Evolutionary conservation across 2,113 vertebrate genomes (phyloP).

Genomic region (Chamaea fasciata): DNA sequence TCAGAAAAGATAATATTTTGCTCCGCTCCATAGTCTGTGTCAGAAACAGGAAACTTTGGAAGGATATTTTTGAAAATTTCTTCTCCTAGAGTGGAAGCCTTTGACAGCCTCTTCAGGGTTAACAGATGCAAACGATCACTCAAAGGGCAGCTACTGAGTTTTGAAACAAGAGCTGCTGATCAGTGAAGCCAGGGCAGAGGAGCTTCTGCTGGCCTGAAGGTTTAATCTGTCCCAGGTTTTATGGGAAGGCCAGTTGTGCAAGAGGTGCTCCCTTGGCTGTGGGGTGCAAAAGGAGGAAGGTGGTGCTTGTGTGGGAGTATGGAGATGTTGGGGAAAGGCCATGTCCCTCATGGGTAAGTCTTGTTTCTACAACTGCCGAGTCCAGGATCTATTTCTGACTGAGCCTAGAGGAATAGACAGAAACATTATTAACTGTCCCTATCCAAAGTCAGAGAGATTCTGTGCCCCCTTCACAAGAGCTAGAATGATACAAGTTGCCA

Average conservation of each 20-base stretch:
- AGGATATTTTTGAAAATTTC: neutral
- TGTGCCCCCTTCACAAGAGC: neutral
- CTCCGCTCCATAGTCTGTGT: neutral
- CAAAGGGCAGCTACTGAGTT: neutral
- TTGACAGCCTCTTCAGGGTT: neutral
- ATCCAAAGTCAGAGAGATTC: neutral
- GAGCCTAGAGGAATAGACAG: neutral
- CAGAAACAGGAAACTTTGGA: neutral
- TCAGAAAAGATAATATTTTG: neutral
- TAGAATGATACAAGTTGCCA: neutral
- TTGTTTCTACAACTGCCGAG: neutral
- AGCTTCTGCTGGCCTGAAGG: neutral
- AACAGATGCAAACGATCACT: neutral
- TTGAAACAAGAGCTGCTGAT: neutral
- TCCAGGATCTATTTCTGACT: neutral
- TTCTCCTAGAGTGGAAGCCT: neutral
- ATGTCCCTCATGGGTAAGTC: fast-evolving
- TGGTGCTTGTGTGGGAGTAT: neutral
- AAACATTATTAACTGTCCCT: neutral
- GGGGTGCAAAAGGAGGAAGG: fast-evolving
- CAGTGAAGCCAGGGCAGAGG: neutral
- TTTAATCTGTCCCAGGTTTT: neutral
- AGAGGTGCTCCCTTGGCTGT: fast-evolving
- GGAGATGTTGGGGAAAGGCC: neutral
- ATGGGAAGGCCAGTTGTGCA: neutral